Evolutionary conservation across 2,797 vertebrate genomes (phyloP), one percentile per base, ranked within the genome.

Genomic region (Pelodytes ibericus): DNA sequence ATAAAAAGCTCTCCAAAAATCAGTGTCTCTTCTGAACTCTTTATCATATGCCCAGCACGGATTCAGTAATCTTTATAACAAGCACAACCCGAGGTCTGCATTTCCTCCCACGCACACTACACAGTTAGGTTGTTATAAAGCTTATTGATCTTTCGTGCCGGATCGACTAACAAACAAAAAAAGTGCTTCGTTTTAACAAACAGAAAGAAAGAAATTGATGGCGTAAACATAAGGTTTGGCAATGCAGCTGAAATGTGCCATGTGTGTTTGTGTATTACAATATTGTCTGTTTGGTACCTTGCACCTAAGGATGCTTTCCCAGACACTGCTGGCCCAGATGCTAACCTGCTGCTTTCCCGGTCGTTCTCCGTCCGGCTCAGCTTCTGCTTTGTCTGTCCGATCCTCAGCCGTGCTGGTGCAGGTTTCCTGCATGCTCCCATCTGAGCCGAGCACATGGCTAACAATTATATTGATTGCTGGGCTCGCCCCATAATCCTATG

Each of bases 341-440:
- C 77, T 79, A 79, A 79, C 77, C 77, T 79, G 77, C 36, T 77
- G 77, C 77, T 69, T 79, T 69, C 41, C 71, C 65, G 16, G 58
- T 68, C 30, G 70, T 79, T 79, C 77, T 69, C n/a, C 47, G 57
- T 79, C 77, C 64, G 27, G 64, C 65, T 79, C 77, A 69, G 64
- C 77, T 47, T 79, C 77, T 64, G 71, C 64, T 74, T 63, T 69
- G 64, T 63, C 77, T 56, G 77, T 79, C 64, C 47, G 63, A 62
- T 79, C 77, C 71, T 73, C 77, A 63, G 77, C 47, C 71, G 58
- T 69, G 76, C 64, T 72, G 75, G 53, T 72, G 76, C 76, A 79
- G 77, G 47, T 18, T 74, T 59, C 64, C 71, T 74, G 77, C 71
- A 74, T 74, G 71, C 64, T 79, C 64, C 71, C 64, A 33, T 79